A percentile compares a stretch with the other conserved stretches of the same genome.
Conservation (phyloP, 2,797 vertebrate species). For the Masticophis lateralis region DNA sequence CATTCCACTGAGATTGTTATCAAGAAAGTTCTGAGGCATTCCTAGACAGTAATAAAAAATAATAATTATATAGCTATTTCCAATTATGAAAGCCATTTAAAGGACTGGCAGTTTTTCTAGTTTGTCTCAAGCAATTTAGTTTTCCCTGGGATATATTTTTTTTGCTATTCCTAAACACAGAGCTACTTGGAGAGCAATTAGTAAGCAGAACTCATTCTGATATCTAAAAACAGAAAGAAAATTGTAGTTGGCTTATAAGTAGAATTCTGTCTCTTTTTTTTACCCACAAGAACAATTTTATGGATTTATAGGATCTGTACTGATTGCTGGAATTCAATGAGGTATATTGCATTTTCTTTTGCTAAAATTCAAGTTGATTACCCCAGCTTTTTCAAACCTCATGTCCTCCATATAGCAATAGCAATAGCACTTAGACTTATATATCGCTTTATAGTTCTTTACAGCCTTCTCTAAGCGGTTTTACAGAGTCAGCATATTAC, state of each 20-base stretch:
- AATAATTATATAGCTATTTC: fast-evolving
- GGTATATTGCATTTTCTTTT: background rate
- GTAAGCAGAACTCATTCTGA: background rate
- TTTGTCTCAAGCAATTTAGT: background rate
- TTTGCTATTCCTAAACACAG: background rate
- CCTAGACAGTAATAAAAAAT: background rate
- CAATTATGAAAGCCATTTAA: background rate
- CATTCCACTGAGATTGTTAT: background rate
- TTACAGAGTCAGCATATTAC: no score
- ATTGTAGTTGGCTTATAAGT: background rate
- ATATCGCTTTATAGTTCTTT: no score
- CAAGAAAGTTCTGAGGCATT: background rate
- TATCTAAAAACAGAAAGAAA: background rate
- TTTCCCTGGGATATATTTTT: background rate
- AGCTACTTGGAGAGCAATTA: background rate
- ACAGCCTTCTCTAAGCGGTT: no score
- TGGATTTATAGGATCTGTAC: background rate
- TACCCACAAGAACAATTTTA: background rate
- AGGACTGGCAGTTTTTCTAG: background rate
- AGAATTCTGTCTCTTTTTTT: background rate
- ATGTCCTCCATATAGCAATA: background rate
- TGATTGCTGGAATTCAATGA: background rate
- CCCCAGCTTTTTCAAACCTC: background rate
- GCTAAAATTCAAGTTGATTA: background rate
- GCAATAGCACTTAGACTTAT: no score